Percentiles rank a stretch among this genome's conserved stretches.
Conservation (phyloP, 1,140 invertebrate genomes). For the Atopsyche davidsoni region DNA sequence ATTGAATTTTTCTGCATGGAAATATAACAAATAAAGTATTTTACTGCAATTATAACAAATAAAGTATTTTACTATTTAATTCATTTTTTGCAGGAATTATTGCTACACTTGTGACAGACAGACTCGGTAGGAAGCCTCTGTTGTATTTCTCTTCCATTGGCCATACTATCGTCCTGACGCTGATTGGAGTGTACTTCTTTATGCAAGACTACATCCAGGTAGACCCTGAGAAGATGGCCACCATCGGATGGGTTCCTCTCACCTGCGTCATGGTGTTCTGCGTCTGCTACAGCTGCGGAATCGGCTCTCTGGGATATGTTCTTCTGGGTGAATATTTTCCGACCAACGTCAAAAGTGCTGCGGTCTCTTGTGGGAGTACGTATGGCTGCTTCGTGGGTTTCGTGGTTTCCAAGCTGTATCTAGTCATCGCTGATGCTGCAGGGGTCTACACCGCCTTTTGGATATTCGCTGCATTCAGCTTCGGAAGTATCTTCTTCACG, state of each 20-base stretch:
- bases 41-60: not conserved
- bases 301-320: constrained; percentile 55
- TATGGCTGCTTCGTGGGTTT: constrained; percentile 51
- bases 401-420: constrained; percentile 52
- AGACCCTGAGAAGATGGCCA: constrained; percentile 26
- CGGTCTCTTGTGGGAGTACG: constrained; percentile 38
- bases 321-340: constrained; percentile 56
- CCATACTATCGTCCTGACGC: constrained; percentile 40
- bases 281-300: constrained; percentile 40
- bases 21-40: too few relatives aligned
- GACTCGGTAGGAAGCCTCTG: constrained; percentile 50
- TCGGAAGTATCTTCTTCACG: constrained; percentile 37
- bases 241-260: constrained; percentile 37
- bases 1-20: too few relatives aligned
- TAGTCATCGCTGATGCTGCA: constrained; percentile 40
- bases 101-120: constrained; percentile 52
- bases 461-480: constrained; percentile 53
- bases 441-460: constrained; percentile 54
- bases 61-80: not conserved
- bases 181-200: constrained; percentile 44
- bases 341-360: constrained; percentile 47
- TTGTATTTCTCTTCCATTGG: constrained; percentile 46
- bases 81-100: constrained; percentile 42
- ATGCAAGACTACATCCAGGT: constrained; percentile 10
- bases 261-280: constrained; percentile 35